A percentile compares a stretch with the other conserved stretches of the same genome.
These are phyloP conservation scores for Xanthostigma xanthostigma DNA, from an alignment of 2,888 invertebrate genomes.

Conservation along the genomic window DNA sequence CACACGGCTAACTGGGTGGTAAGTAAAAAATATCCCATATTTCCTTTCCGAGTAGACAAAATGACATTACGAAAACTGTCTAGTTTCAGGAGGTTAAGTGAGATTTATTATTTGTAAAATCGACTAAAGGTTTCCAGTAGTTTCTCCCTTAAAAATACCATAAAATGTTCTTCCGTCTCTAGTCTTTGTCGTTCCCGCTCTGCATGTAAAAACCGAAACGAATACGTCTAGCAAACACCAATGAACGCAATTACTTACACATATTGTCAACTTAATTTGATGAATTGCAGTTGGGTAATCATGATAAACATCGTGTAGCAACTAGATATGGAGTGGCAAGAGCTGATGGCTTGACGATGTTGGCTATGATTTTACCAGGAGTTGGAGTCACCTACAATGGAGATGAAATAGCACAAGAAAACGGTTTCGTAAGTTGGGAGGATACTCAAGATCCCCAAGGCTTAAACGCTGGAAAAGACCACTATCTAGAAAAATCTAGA, in stretches of 20 bases:
- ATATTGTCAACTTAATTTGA: too few relatives aligned
- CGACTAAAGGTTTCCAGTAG: too few relatives aligned
- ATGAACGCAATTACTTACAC: too few relatives aligned
- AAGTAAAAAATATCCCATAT: constrained; percentile 22
- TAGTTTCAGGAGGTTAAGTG: too few relatives aligned
- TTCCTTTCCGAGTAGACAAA: too few relatives aligned
- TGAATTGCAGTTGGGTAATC: constrained; percentile 57
- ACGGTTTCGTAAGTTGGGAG: constrained; percentile 35
- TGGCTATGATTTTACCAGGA: constrained; percentile 69
- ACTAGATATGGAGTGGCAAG: constrained; percentile 50
- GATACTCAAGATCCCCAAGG: constrained; percentile 45
- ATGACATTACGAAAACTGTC: too few relatives aligned
- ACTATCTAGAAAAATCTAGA: constrained; percentile 42
- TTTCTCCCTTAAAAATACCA: too few relatives aligned
- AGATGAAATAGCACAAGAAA: constrained; percentile 61
- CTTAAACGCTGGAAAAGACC: constrained; percentile 36
- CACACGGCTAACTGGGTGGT: constrained; percentile 65
- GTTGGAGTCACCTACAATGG: constrained; percentile 77
- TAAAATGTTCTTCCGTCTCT: too few relatives aligned
- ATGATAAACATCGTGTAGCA: constrained; percentile 54
- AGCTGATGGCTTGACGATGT: constrained; percentile 72
- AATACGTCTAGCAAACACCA: too few relatives aligned
- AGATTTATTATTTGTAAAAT: too few relatives aligned
- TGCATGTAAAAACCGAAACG: too few relatives aligned
- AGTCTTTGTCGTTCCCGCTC: too few relatives aligned